Percentiles rank a stretch among this genome's conserved stretches.
These are phyloP conservation scores for Lycorma delicatula DNA, from an alignment of 1,140 invertebrate species.

Conservation along the genomic window DNA sequence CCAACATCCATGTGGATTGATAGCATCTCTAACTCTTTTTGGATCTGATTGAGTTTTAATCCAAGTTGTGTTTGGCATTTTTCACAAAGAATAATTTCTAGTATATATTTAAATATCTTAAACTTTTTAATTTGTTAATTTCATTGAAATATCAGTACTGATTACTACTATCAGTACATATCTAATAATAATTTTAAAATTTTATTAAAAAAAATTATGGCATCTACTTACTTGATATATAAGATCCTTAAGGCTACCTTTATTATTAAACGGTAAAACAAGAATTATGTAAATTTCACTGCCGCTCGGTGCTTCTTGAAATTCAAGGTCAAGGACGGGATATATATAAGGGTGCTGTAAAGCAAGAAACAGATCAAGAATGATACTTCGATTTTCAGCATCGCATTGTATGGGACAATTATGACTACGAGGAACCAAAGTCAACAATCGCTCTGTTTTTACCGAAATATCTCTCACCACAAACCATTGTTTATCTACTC, in stretches of 20 bases:
- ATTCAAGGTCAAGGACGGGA: slow-evolving; percentile 75
- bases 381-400: slow-evolving; percentile 47
- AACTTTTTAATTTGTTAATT: too few species aligned
- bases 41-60: too few species aligned
- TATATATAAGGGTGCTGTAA: slow-evolving; percentile 88
- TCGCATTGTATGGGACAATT: slow-evolving; percentile 45
- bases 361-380: slow-evolving; percentile 72
- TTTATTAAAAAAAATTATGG: not conserved
- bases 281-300: slow-evolving; percentile 52
- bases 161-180: too few species aligned
- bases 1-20: too few species aligned
- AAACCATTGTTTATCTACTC: slow-evolving; percentile 84
- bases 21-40: too few species aligned
- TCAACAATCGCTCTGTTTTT: slow-evolving; percentile 74
- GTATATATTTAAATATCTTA: too few species aligned
- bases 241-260: slow-evolving; percentile 80
- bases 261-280: slow-evolving; percentile 70
- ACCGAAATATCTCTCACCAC: slow-evolving; percentile 67
- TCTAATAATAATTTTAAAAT: not conserved
- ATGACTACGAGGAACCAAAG: slow-evolving; percentile 56
- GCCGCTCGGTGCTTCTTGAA: slow-evolving; percentile 42
- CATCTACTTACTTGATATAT: slow-evolving; percentile 63
- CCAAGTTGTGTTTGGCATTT: too few species aligned
- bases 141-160: too few species aligned
- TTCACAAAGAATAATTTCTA: too few species aligned